phyloP scores from a whole-genome alignment of 2,113 vertebrate species.

The Puntigrus tetrazona region DNA sequence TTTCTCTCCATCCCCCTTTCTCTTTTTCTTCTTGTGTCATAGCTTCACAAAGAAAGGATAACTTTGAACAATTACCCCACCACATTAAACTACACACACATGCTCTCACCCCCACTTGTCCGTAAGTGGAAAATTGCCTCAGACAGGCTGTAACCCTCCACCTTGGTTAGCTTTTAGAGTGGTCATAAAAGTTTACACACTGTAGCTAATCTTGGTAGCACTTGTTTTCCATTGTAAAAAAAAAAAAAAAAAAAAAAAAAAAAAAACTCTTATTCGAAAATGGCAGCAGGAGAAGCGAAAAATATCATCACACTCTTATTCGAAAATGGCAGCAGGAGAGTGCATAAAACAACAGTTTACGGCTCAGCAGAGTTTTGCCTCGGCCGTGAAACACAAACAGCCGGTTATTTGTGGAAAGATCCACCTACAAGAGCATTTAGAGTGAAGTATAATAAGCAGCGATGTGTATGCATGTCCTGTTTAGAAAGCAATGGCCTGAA shows the following conservation, averaged over 20 bases:
- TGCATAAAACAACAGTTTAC: slow-evolving; percentile 22
- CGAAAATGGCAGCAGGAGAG: neutral
- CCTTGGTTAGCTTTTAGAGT: slow-evolving; percentile 34
- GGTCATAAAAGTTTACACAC: slow-evolving; percentile 45
- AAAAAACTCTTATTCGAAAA: slow-evolving; percentile 7
- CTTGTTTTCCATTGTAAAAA: slow-evolving; percentile 44
- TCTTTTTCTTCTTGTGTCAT: neutral
- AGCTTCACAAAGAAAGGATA: neutral
- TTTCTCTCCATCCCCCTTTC: neutral
- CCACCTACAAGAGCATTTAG: neutral
- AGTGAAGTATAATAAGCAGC: neutral
- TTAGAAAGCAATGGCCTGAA: slow-evolving; percentile 31
- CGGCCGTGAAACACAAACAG: neutral
- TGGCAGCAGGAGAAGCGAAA: neutral
- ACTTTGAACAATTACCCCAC: slow-evolving; percentile 11
- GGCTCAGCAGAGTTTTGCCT: neutral
- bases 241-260: neutral
- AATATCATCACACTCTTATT: neutral
- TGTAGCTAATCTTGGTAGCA: slow-evolving; percentile 37
- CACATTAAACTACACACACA: slow-evolving; percentile 4
- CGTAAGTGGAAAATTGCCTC: slow-evolving; percentile 44
- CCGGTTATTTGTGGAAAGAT: neutral
- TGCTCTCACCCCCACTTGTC: slow-evolving; percentile 3
- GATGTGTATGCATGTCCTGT: neutral
- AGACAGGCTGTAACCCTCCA: slow-evolving; percentile 18